A percentile compares a stretch with the other conserved stretches of the same genome.
These are phyloP conservation scores for Calyptommatus sinebrachiatus DNA, from an alignment of 2,113 vertebrate species.

Conservation along the genomic window DNA sequence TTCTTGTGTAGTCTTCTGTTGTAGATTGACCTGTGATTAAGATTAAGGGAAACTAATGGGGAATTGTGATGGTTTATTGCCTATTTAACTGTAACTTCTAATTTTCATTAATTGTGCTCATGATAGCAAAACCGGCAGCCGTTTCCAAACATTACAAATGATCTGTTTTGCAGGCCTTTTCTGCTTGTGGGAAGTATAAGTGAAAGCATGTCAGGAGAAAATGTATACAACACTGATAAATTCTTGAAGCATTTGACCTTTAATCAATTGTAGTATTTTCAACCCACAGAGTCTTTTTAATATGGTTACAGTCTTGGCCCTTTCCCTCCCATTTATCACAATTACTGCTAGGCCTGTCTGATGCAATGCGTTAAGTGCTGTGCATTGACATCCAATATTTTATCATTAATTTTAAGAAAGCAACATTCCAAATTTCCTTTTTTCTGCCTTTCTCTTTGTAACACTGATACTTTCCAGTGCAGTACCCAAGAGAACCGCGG, in stretches of 20 bases:
- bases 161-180: conserved; percentile 55
- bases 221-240: conserved; percentile 72
- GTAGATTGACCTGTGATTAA: background rate
- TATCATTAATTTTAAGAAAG: conserved; percentile 73
- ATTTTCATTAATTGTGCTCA: conserved; percentile 48
- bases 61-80: conserved; percentile 32
- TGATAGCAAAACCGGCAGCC: conserved; percentile 21
- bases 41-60: conserved; percentile 23
- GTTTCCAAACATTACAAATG: conserved; percentile 49
- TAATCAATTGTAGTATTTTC: conserved; percentile 80
- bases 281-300: conserved; percentile 68
- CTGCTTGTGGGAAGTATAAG: conserved; percentile 52
- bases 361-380: conserved; percentile 66
- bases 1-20: background rate
- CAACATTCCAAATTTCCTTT: conserved; percentile 69
- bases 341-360: conserved; percentile 74
- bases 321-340: conserved; percentile 74
- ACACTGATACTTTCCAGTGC: conserved; percentile 73
- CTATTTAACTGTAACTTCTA: conserved; percentile 54
- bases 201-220: conserved; percentile 63
- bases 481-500: conserved; percentile 51
- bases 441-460: conserved; percentile 50
- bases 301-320: conserved; percentile 69
- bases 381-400: conserved; percentile 75
- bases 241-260: conserved; percentile 79